Base-by-base conservation (phyloP, 2,113 vertebrate genomes). In the Percopsis transmontana region DNA sequence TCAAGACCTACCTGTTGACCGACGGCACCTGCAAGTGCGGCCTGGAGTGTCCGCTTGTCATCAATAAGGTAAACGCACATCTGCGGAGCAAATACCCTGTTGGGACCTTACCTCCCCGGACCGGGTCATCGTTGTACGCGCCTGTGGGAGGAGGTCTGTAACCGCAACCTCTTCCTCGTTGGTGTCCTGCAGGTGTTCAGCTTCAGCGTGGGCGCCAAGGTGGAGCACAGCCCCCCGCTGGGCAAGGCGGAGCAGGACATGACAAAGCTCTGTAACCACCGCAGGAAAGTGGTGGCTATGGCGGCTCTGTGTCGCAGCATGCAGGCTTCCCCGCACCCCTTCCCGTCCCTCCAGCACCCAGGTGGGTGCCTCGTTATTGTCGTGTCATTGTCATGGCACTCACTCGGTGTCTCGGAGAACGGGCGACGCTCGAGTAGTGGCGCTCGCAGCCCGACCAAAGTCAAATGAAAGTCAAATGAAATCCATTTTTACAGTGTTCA, bases 251-350 rank as follows among this genome's bases (percentile, higher is more conserved):
- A 97, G 84, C 94, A 96, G 90, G 95, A 97, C 84, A 96, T 97
- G 95, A 96, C 95, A 91, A 97, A 97, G 92, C 93, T 97, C 77
- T 97, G 95, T 80, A 97, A 96, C 89, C 95, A 97, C 87, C 91
- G 95, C 39, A 90, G 95, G 95, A 97, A 97, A 95, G 94, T 96
- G 52, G 94, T 96, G 70, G 95, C 95, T 16, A 96, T 96, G 94
- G 94, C 95, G 58, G 94, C 95, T 16, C 85, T 97, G 41, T 96
- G 95, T 82, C 92, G 93, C 58, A 96, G 95, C 87, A 95, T 96
- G 92, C 95, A 96, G 90, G 92, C 87, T 66, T 89, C 92, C 68
- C 88, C 91, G 68, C 83, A 89, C 55, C 85, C 89, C 23, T 88
- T 86, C 21, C 52, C 74, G 55, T 77, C 85, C 71, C 76, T 82